Evolutionary conservation across 2,797 vertebrate species (phyloP).

Genomic region (Allobates femoralis): DNA sequence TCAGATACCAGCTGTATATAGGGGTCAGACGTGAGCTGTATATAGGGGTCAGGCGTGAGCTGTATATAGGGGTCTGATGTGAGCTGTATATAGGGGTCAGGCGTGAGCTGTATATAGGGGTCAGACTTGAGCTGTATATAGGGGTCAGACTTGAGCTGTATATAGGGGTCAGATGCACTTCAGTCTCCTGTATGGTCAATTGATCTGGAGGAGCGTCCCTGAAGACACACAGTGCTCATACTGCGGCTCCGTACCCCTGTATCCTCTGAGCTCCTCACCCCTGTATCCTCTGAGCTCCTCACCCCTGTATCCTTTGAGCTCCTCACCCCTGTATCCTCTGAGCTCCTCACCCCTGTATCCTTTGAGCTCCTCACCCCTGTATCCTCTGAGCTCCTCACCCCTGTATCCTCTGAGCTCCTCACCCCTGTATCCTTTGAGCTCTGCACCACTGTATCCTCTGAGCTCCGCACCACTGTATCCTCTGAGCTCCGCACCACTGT

Average conservation of each 20-base stretch:
- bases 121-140: not conserved
- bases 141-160: not conserved
- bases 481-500: not conserved
- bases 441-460: not conserved
- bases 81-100: too few relatives aligned
- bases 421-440: not conserved
- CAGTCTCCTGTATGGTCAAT: too few relatives aligned
- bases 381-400: not conserved
- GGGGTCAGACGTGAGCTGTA: too few relatives aligned
- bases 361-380: not conserved
- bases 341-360: not conserved
- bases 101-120: not conserved
- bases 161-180: not conserved
- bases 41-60: too few relatives aligned
- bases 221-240: too few relatives aligned
- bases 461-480: not conserved
- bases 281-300: not conserved
- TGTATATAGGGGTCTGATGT: too few relatives aligned
- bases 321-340: not conserved
- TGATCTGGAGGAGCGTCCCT: not conserved
- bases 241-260: not conserved
- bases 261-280: not conserved
- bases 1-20: too few relatives aligned
- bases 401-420: not conserved
- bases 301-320: not conserved